Conservation (phyloP, 2,113 vertebrate genomes). For the Rhinopomastus cyanomelas region DNA sequence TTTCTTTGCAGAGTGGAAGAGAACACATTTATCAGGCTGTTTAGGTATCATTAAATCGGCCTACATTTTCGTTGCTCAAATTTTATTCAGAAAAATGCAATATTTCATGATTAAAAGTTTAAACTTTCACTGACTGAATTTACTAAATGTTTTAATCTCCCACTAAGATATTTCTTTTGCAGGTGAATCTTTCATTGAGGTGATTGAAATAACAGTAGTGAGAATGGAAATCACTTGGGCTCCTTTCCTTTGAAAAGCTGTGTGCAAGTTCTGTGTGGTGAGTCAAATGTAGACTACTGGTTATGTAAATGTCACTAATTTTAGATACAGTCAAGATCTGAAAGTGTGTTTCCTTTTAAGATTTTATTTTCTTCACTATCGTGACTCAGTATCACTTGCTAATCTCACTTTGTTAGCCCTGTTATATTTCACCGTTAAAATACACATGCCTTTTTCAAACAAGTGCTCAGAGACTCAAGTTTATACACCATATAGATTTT, state of each 20-base stretch:
- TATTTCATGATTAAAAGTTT: neutral
- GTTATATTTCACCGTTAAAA: slow-evolving; percentile 34
- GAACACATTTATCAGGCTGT: too few species aligned
- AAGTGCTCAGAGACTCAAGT: neutral
- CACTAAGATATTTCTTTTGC: slow-evolving; percentile 33
- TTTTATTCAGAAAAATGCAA: neutral
- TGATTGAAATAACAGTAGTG: slow-evolving; percentile 12
- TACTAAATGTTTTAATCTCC: neutral
- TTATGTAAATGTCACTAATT: slow-evolving; percentile 73
- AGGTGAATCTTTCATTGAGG: slow-evolving; percentile 39
- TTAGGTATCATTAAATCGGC: too few species aligned
- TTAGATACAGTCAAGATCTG: slow-evolving; percentile 64
- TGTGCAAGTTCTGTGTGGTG: slow-evolving; percentile 47
- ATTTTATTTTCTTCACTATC: slow-evolving; percentile 60
- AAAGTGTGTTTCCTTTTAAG: slow-evolving; percentile 67
- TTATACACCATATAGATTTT: neutral
- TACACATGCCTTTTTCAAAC: neutral
- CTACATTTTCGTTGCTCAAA: too few species aligned
- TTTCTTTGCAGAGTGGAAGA: too few species aligned
- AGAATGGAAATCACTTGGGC: slow-evolving; percentile 42
- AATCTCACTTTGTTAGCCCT: slow-evolving; percentile 53
- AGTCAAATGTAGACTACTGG: slow-evolving; percentile 69
- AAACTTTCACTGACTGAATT: neutral
- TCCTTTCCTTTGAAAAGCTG: slow-evolving; percentile 56
- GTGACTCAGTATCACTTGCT: slow-evolving; percentile 67